A percentile compares a stretch with the other conserved stretches of the same genome.
Conservation (phyloP, 2,888 invertebrate genomes). For the Frankliniella fusca region DNA sequence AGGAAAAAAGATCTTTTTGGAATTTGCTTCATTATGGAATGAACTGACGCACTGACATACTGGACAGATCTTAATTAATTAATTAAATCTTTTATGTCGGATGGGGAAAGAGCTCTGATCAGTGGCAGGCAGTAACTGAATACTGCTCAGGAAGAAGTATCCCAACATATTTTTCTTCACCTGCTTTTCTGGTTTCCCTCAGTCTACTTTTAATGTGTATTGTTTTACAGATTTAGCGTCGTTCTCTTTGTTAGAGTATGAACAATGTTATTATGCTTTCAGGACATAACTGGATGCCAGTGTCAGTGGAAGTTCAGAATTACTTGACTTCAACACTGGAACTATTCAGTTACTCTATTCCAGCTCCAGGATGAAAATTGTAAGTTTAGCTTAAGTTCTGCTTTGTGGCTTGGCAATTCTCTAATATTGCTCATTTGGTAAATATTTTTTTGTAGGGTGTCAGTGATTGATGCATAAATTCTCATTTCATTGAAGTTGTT, state of each 20-base stretch:
- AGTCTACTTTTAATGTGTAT: neutral
- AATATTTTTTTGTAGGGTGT: neutral
- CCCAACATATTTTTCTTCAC: too few species aligned
- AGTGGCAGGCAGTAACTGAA: too few species aligned
- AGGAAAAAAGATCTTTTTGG: too few species aligned
- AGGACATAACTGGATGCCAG: neutral
- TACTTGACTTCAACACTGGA: neutral
- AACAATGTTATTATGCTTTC: neutral
- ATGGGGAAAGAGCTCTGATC: too few species aligned
- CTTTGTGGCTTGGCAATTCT: neutral
- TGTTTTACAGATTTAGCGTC: neutral
- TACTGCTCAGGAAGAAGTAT: too few species aligned
- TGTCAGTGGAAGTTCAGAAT: slow-evolving; percentile 8
- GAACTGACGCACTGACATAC: too few species aligned
- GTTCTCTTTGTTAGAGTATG: neutral
- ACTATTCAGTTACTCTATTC: neutral
- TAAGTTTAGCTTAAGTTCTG: neutral
- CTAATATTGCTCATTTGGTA: neutral
- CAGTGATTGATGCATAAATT: too few species aligned
- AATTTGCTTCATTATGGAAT: too few species aligned
- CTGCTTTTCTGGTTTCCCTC: too few species aligned
- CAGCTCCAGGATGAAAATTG: slow-evolving; percentile 6
- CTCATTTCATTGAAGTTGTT: too few species aligned
- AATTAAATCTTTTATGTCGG: too few species aligned
- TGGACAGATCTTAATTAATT: too few species aligned